A percentile compares a stretch with the other conserved stretches of the same genome.
phyloP scores from a whole-genome alignment of 2,113 vertebrate genomes.

The Carettochelys insculpta region DNA sequence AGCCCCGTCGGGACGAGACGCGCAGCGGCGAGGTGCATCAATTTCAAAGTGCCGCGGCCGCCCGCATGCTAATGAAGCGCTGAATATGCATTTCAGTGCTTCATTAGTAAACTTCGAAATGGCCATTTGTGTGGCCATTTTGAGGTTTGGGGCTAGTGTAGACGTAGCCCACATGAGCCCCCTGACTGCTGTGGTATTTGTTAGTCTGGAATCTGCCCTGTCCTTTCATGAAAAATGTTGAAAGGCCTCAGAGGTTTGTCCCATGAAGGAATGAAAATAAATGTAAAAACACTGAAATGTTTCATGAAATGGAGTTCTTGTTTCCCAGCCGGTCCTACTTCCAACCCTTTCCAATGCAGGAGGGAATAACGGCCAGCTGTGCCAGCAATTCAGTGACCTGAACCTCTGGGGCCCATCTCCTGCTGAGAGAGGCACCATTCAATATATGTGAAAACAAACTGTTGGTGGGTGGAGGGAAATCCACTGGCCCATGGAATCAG shows the following conservation, averaged over 20 bases:
- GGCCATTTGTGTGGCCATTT: no score
- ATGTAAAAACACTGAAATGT: not conserved
- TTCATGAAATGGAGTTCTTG: not conserved
- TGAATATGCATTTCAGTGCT: no score
- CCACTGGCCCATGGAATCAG: not conserved
- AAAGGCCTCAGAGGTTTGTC: not conserved
- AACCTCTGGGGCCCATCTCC: not conserved
- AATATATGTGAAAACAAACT: rapidly evolving
- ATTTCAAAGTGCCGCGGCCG: no score
- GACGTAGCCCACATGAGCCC: no score
- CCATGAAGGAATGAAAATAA: not conserved
- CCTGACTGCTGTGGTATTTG: not conserved
- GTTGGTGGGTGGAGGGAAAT: not conserved
- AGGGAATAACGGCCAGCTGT: not conserved
- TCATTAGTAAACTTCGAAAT: no score
- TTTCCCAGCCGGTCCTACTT: not conserved
- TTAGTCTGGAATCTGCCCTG: not conserved
- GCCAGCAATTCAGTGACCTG: not conserved
- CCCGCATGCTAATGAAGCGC: no score
- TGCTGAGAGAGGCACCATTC: not conserved
- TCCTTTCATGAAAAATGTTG: not conserved
- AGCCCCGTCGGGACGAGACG: no score
- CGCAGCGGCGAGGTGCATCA: no score
- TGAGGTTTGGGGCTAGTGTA: no score
- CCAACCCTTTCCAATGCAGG: not conserved